Evolutionary conservation across 1,140 invertebrate species (phyloP).

Genomic region (Cryptotermes secundus): DNA sequence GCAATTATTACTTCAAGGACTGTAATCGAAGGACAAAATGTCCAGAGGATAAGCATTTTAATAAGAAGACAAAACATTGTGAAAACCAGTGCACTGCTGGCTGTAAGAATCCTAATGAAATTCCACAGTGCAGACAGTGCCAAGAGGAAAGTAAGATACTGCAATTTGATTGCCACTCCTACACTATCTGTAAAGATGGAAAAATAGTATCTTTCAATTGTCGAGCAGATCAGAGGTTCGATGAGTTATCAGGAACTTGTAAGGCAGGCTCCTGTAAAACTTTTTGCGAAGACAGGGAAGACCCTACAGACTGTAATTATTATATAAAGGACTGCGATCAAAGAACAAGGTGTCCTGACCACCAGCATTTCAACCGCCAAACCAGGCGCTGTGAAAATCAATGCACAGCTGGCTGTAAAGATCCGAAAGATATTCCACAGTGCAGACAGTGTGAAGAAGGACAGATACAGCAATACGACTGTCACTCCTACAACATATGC

Average conservation of each 20-base stretch:
- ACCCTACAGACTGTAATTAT: background rate
- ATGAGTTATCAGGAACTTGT: background rate
- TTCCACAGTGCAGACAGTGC: background rate
- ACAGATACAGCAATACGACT: background rate
- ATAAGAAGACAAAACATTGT: constrained; percentile 8
- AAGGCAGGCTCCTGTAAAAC: background rate
- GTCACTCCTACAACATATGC: background rate
- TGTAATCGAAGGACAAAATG: background rate
- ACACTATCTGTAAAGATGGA: background rate
- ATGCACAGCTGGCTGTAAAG: background rate
- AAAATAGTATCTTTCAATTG: background rate
- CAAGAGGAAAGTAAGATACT: background rate
- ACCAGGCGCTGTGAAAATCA: background rate
- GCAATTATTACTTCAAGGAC: background rate
- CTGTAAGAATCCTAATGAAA: background rate
- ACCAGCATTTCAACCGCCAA: background rate
- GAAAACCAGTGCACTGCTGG: background rate
- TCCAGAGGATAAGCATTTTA: background rate
- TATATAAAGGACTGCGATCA: background rate
- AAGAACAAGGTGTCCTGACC: background rate
- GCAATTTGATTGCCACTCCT: background rate
- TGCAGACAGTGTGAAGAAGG: background rate
- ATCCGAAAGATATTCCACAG: background rate
- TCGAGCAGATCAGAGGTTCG: background rate
- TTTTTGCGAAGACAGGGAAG: background rate